Evolutionary conservation across 2,888 invertebrate species (phyloP), one percentile per base, ranked within the genome.

Genomic region (Agonopterix arenella): DNA sequence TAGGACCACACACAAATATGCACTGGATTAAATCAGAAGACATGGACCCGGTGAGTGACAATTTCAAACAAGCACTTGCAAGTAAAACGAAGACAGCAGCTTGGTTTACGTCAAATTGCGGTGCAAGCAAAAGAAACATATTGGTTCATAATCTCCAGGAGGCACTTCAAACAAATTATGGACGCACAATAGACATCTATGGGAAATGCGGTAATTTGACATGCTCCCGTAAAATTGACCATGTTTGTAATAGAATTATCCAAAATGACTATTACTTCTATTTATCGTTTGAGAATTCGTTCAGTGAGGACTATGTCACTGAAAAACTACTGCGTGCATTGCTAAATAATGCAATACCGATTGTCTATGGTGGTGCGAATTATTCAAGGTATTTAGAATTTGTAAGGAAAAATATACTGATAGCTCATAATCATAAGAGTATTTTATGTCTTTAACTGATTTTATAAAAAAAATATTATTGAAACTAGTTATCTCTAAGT

Each of bases 301-400:
- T 71, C 43, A 57, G 64, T 49, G 63, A 73, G 52, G 73, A 80
- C 56, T 82, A 80, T 50, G 76, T 74, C 2, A 80, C 81, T 0
- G 77, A 79, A 50, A 77, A 79, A 52, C 52, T 79, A 8, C 51
- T 76, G 11, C 66, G 61, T 36, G 74, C 86, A 7, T 64, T 89
- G 44, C 83, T 90, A 59, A 89, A 91, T 70, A 83, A 90, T 61
- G 84, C 92, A 11, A 75, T 93, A 4, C 93, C 93, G 1, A 88
- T 93, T 11, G 93, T 92, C 7, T 92, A 90, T 81, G 93, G 93
- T 4, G 91, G 90, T 10, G 90, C 90, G 48, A 90, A 92, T 71
- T 93, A 93, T 69, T 70, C 65, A 11, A 70, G 76, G 76, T 79
- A 13, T 13, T 1, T 13, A 13, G 13, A 13, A 13, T 13, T 13